Percentiles rank a stretch among this genome's conserved stretches.
These are phyloP conservation scores for Mus pahari DNA, from an alignment of 2,113 vertebrate species.

Conservation along the genomic window DNA sequence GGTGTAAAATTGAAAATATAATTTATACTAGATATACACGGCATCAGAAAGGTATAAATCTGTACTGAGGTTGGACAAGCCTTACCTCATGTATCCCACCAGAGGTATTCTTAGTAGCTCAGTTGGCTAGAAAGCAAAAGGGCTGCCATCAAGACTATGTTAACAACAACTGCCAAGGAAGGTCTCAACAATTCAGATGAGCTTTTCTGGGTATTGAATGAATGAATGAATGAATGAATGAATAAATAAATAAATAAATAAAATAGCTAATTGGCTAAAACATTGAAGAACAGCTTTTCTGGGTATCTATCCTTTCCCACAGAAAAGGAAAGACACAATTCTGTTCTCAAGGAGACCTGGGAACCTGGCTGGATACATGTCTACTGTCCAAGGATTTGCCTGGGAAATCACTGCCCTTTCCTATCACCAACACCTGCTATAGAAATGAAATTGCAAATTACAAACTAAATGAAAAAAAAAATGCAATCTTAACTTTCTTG, in stretches of 20 bases:
- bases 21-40: background rate
- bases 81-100: no score
- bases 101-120: background rate
- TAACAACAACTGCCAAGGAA: no score
- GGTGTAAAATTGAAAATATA: background rate
- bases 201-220: background rate
- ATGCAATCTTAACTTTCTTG: background rate
- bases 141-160: no score
- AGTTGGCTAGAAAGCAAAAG: background rate
- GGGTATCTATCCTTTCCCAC: no score
- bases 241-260: background rate
- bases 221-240: background rate
- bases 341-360: background rate
- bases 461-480: background rate
- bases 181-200: background rate
- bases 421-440: background rate
- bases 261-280: background rate
- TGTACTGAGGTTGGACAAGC: rapidly evolving
- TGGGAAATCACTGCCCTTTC: background rate
- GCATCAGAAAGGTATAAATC: background rate
- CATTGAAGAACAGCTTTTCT: background rate
- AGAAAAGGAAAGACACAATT: rapidly evolving
- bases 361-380: background rate
- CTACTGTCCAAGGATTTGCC: background rate
- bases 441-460: background rate